phyloP scores from a whole-genome alignment of 1,140 invertebrate species.

The Drosophila pseudoobscura region DNA sequence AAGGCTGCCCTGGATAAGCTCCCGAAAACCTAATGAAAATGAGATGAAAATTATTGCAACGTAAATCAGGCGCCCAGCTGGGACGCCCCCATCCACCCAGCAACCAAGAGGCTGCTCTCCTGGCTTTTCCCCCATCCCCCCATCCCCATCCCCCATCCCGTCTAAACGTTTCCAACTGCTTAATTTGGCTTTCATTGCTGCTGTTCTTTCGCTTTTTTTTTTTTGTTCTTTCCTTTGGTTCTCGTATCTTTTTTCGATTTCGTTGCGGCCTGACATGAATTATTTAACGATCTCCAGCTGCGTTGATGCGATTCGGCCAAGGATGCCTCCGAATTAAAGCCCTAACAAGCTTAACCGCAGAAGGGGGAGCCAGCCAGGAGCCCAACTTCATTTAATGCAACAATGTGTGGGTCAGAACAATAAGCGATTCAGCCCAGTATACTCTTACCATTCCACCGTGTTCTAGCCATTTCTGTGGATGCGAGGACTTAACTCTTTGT shows the following conservation, averaged over 20 bases:
- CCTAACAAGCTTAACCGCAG: slow-evolving; percentile 72
- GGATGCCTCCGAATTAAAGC: slow-evolving; percentile 74
- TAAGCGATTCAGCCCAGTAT: slow-evolving; percentile 32
- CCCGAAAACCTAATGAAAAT: slow-evolving; percentile 71
- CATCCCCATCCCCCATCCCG: neutral
- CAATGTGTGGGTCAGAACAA: slow-evolving; percentile 65
- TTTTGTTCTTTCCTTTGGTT: slow-evolving; percentile 7
- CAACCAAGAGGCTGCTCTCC: slow-evolving; percentile 4
- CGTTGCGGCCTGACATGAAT: slow-evolving; percentile 68
- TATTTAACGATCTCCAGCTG: slow-evolving; percentile 80
- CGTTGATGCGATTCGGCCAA: slow-evolving; percentile 73
- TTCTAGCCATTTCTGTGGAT: neutral
- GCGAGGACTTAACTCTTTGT: slow-evolving; percentile 70
- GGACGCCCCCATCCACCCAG: slow-evolving; percentile 21
- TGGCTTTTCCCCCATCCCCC: slow-evolving; percentile 14
- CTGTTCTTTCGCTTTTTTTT: slow-evolving; percentile 46
- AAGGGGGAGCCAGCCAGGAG: slow-evolving; percentile 11
- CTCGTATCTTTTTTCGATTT: slow-evolving; percentile 34
- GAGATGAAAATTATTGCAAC: slow-evolving; percentile 81
- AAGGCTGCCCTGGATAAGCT: slow-evolving; percentile 42
- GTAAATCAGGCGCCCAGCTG: slow-evolving; percentile 77
- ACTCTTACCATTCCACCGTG: neutral
- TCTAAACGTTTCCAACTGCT: slow-evolving; percentile 77
- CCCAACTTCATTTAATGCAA: slow-evolving; percentile 66
- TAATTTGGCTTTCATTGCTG: slow-evolving; percentile 80